phyloP scores from a whole-genome alignment of 2,797 vertebrate genomes.

The Kryptopterus vitreolus region DNA sequence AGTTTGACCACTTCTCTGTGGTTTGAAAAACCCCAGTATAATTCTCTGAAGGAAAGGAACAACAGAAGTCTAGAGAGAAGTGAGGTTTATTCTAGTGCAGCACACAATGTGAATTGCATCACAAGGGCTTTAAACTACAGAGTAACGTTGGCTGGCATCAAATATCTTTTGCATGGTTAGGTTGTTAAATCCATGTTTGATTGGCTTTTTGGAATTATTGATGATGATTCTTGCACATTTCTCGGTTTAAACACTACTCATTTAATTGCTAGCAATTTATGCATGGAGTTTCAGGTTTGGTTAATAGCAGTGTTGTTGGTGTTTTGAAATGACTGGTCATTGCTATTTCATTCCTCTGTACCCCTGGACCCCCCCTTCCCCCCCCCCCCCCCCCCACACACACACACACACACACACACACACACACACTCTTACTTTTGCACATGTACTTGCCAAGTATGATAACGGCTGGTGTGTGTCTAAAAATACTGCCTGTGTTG shows the following conservation, averaged over 20 bases:
- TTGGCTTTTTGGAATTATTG: neutral
- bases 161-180: no score
- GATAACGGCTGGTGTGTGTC: neutral
- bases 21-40: neutral
- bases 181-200: neutral
- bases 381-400: no score
- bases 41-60: neutral
- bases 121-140: neutral
- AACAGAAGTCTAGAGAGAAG: neutral
- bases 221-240: neutral
- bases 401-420: no score
- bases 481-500: constrained; percentile 1
- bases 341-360: neutral
- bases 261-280: no score
- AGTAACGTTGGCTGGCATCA: neutral
- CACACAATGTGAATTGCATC: neutral
- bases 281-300: neutral
- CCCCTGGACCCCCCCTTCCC: neutral
- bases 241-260: neutral
- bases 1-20: neutral
- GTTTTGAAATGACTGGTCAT: neutral
- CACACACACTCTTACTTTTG: neutral
- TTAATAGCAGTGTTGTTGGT: neutral
- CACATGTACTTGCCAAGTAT: neutral
- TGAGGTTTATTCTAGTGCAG: neutral